Base-by-base conservation (phyloP, 2,797 vertebrate genomes). In the Mus caroli region DNA sequence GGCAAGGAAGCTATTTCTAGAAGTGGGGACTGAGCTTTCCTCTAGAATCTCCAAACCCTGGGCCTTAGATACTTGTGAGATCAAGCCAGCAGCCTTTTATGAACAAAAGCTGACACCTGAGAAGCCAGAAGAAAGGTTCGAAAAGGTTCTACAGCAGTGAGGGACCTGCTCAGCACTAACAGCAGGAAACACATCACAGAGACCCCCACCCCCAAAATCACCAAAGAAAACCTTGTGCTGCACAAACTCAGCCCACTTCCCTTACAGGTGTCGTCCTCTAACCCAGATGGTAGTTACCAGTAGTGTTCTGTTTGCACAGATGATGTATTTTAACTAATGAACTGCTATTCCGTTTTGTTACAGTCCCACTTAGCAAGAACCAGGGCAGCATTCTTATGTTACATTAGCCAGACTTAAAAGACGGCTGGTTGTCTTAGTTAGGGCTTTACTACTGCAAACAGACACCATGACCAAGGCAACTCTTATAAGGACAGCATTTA, bases 21-120 rank as follows among this genome's bases (percentile, higher is more conserved):
- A 94, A 11, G 10, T 40, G 52, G 88, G 6, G 26, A 19, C 11
- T 40, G 60, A 37, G 26, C 5, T 58, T 88, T 94, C 34, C 76
- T 88, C 82, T 80, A 58, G 71, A 77, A 73, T 67, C 60, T 34
- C 26, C 95, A 92, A 69, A 54, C 34, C 13, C 69, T 69, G n/a
- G 24, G 52, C 15, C 34, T n/a, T 60, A 24, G 31, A 40, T 62
- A 31, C 31, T 43, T 28, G 26, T 9, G 60, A 75, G 71, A 14
- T 22, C 67, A 76, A 19, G 54, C 46, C 13, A 17, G 40, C 34
- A 90, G 43, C 15, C 14, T 77, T 77, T 50, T n/a, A 28, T 3
- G 3, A 75, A 11, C 43, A 28, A 4, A 64, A 56, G 34, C 26
- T 13, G 3, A 54, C 79, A 77, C 52, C 3, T 0, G 9, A 40